Evolutionary conservation across 2,797 vertebrate genomes (phyloP).

Genomic region (Jordanella pulchra): DNA sequence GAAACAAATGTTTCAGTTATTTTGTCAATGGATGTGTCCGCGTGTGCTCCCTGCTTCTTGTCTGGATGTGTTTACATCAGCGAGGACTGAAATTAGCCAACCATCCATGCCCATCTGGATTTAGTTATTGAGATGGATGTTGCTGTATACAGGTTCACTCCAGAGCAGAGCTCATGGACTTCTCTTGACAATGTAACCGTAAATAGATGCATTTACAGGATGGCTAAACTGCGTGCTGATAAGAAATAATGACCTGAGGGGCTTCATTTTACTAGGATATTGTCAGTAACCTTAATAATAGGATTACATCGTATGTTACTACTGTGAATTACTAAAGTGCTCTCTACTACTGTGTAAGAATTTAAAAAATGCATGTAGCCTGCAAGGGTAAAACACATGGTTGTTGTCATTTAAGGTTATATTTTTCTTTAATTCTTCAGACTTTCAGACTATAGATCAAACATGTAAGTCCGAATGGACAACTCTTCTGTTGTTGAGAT

Average conservation of each 20-base stretch:
- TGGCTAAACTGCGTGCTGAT: not conserved
- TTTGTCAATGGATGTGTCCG: conserved; percentile 32
- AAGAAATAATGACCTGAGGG: not conserved
- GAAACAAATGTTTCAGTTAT: conserved; percentile 42
- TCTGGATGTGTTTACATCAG: conserved; percentile 45
- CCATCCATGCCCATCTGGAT: conserved; percentile 36
- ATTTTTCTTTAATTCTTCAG: too few relatives aligned
- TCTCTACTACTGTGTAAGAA: too few relatives aligned
- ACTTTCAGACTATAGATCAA: too few relatives aligned
- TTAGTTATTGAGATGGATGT: conserved; percentile 31
- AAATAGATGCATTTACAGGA: conserved; percentile 6
- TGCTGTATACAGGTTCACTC: conserved; percentile 12
- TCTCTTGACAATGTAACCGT: conserved; percentile 4
- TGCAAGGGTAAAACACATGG: too few relatives aligned
- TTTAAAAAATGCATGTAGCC: too few relatives aligned
- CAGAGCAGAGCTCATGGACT: conserved; percentile 7
- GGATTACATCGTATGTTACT: too few relatives aligned
- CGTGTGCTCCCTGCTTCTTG: conserved; percentile 25
- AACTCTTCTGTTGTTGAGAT: too few relatives aligned
- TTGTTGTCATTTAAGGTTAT: too few relatives aligned
- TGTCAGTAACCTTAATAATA: too few relatives aligned
- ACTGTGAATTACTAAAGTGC: too few relatives aligned
- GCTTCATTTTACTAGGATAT: not conserved
- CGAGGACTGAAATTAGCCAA: conserved; percentile 41
- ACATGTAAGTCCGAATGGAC: too few relatives aligned